phyloP scores from a whole-genome alignment of 2,888 invertebrate species.

The Isotomurus palustris region DNA sequence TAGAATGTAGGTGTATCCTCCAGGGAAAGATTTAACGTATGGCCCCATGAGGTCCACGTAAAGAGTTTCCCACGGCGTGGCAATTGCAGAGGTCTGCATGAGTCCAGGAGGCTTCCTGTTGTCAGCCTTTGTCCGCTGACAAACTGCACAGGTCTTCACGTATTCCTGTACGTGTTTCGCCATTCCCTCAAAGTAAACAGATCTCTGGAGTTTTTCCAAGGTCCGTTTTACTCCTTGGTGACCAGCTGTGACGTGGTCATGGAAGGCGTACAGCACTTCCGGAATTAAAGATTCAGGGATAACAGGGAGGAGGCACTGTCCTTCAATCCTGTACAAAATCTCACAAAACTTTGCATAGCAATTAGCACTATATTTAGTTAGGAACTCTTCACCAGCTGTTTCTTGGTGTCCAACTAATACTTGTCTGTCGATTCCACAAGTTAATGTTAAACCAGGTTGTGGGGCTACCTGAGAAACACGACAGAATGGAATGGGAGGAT shows the following conservation, averaged over 20 bases:
- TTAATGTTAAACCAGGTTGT: neutral
- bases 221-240: slow-evolving; percentile 18
- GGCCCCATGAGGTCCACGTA: slow-evolving; percentile 27
- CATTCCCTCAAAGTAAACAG: slow-evolving; percentile 12
- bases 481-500: too few species aligned
- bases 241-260: slow-evolving; percentile 9
- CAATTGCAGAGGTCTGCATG: slow-evolving; percentile 5
- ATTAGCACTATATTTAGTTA: too few species aligned
- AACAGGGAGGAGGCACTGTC: neutral
- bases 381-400: neutral
- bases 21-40: neutral
- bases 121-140: slow-evolving; percentile 14
- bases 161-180: neutral
- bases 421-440: neutral
- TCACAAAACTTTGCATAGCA: neutral
- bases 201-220: neutral
- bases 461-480: too few species aligned
- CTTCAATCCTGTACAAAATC: neutral
- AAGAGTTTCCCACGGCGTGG: slow-evolving; percentile 15
- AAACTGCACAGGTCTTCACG: slow-evolving; percentile 9
- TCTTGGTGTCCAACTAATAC: neutral
- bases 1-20: slow-evolving; percentile 15
- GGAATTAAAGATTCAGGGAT: slow-evolving; percentile 5
- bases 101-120: slow-evolving; percentile 8
- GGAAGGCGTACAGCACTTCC: neutral